These are phyloP conservation scores for Drosophila athabasca DNA, from an alignment of 1,140 invertebrate species.

Conservation along the genomic window DNA sequence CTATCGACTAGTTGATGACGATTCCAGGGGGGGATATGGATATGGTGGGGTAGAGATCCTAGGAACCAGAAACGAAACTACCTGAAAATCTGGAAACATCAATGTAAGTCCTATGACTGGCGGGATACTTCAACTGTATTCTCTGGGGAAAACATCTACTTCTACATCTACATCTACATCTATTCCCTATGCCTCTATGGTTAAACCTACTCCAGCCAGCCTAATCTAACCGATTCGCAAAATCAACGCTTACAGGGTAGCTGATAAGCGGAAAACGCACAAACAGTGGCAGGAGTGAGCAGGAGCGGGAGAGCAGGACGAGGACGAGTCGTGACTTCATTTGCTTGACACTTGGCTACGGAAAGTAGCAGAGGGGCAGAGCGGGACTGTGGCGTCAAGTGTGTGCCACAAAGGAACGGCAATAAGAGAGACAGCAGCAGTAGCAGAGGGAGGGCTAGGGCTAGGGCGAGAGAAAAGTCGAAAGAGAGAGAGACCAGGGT, in stretches of 20 bases:
- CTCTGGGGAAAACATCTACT: too few relatives aligned
- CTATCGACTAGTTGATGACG: conserved; percentile 10
- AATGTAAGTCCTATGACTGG: too few relatives aligned
- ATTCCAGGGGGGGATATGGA: neutral
- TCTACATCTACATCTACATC: too few relatives aligned
- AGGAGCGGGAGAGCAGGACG: conserved; percentile 34
- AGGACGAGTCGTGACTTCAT: conserved; percentile 79
- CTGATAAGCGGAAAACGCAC: conserved; percentile 17
- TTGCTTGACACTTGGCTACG: conserved; percentile 73
- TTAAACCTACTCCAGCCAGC: too few relatives aligned
- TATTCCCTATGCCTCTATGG: too few relatives aligned
- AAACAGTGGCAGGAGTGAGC: conserved; percentile 30
- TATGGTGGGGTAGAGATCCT: neutral
- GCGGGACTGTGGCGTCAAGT: conserved; percentile 54
- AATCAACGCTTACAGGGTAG: conserved; percentile 25
- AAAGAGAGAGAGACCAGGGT: neutral
- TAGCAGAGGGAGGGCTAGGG: too few relatives aligned
- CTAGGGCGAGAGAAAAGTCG: neutral
- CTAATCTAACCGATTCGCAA: neutral
- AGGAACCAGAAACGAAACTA: too few relatives aligned
- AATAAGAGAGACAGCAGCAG: conserved; percentile 21
- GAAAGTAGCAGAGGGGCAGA: conserved; percentile 43
- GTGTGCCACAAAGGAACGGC: conserved; percentile 54
- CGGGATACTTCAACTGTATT: too few relatives aligned
- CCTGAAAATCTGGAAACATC: too few relatives aligned